Evolutionary conservation across 2,797 vertebrate genomes (phyloP), one percentile per base, ranked within the genome.

Genomic region (Poecilia picta): DNA sequence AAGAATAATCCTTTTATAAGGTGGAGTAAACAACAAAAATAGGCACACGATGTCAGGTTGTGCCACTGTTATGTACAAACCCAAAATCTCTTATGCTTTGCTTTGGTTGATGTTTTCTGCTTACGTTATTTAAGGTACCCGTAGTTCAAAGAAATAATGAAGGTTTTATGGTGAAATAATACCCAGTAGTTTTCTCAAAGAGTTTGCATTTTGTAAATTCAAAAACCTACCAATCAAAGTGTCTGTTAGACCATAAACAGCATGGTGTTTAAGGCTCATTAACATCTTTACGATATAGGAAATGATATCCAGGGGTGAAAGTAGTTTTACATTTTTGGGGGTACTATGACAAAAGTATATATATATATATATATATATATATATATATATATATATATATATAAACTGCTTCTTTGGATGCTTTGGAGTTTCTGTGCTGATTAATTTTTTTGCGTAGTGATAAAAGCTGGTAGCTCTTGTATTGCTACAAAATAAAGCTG

Each of bases 1-100:
- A 74, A 51, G 49, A 74, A 7, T 74, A 46, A 55, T 53, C 47
- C 31, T 49, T 73, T 53, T 33, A 53, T 23, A 43, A 41, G 66
- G 39, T 43, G 66, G 66, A 43, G 25, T 11, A 71, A 45, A 39
- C 20, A 70, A 70, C 23, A 71, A n/a, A 70, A n/a, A n/a, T 45
- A 45, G 68, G 25, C 39, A n/a, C 39, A 25, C 10, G 39, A n/a
- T 70, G 36, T n/a, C 10, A 70, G 66, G 39, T 10, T 43, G 36
- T n/a, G 20, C 23, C 39, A 41, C 20, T 70, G 66, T 66, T 36
- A 36, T 33, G 39, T n/a, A 71, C 5, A 0, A 45, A 71, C 23
- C 68, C 12, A 3, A 71, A 71, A 45, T 45, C 68, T n/a, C 39
- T 8, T 71, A 7, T 45, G 39, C 25, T 43, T 70, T 25, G 39